Percentiles rank a stretch among this genome's conserved stretches.
phyloP scores from a whole-genome alignment of 1,140 invertebrate genomes.

The Eulimnadia texana region DNA sequence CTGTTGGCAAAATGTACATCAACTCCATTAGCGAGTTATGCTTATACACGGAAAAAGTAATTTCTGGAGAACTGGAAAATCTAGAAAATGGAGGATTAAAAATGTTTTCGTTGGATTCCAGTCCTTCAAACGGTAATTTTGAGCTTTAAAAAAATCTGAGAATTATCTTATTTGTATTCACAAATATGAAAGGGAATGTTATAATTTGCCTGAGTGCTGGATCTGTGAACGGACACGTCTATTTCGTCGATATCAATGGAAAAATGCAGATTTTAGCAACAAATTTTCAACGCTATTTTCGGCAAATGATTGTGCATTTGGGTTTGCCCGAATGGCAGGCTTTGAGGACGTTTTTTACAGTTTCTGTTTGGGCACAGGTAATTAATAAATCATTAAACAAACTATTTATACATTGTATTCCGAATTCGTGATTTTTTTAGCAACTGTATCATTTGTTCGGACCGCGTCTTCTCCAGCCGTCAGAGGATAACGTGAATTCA shows the following conservation, averaged over 20 bases:
- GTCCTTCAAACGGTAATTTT: neutral
- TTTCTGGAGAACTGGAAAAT: neutral
- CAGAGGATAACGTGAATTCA: neutral
- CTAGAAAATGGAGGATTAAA: neutral
- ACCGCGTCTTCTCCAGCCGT: neutral
- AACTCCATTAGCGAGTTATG: constrained; percentile 4
- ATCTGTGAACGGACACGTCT: neutral
- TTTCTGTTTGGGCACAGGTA: neutral
- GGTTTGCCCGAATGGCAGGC: neutral
- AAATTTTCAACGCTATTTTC: neutral
- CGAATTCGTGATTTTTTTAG: neutral
- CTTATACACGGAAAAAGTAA: neutral
- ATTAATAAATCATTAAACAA: neutral
- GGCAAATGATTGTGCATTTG: neutral
- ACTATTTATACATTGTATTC: neutral
- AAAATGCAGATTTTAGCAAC: neutral
- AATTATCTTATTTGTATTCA: too few species aligned
- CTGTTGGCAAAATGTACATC: constrained; percentile 11
- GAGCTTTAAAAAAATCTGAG: neutral
- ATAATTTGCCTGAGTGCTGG: neutral
- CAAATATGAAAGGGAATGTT: too few species aligned
- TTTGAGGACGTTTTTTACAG: neutral
- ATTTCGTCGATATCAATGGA: neutral
- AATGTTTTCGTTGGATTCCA: neutral
- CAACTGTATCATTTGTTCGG: constrained; percentile 7